Evolutionary conservation across 2,113 vertebrate species (phyloP).

Genomic region (Onychostruthus taczanowskii): DNA sequence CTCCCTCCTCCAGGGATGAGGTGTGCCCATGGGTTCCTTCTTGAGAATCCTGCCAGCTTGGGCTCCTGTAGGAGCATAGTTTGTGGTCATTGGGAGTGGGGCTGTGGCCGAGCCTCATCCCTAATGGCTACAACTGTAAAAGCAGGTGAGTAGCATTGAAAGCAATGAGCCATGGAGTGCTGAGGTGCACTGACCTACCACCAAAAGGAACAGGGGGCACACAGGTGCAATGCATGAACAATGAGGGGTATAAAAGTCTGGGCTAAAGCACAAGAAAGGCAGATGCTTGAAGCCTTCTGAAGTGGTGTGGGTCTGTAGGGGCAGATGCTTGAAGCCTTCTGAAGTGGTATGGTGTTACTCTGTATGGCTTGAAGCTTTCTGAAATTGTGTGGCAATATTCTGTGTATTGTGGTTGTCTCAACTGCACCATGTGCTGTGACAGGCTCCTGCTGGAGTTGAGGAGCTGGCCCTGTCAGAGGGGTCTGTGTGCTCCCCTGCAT

Average conservation of each 20-base stretch:
- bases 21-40: background rate
- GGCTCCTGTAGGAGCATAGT: background rate
- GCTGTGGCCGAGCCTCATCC: background rate
- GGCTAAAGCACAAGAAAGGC: background rate
- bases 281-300: too few relatives aligned
- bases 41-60: background rate
- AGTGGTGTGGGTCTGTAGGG: too few relatives aligned
- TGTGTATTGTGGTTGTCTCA: background rate
- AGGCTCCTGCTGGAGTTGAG: background rate
- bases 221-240: background rate
- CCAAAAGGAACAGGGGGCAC: background rate
- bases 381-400: background rate
- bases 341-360: background rate
- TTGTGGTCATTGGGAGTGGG: background rate
- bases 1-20: background rate
- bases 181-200: background rate
- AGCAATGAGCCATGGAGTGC: background rate
- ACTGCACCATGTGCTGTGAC: fast-evolving
- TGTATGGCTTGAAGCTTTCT: background rate
- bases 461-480: background rate
- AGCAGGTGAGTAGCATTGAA: background rate
- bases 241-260: background rate
- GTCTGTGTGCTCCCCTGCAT: background rate
- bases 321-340: background rate
- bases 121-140: background rate